Percentiles rank a stretch among this genome's conserved stretches.
Conservation (phyloP, 2,888 invertebrate genomes). For the Mimas tiliae region DNA sequence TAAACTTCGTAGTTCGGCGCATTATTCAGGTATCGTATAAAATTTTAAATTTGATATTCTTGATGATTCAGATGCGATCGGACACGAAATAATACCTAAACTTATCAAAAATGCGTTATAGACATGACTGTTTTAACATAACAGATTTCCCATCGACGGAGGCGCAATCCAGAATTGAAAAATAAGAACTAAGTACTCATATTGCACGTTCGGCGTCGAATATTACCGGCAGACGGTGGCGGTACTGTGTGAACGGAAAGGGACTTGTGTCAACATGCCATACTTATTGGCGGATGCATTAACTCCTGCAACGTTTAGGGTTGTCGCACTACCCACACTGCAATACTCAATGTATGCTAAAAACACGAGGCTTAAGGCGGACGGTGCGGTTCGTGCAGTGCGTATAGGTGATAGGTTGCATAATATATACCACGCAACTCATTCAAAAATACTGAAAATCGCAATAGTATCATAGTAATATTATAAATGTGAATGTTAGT, state of each 20-base stretch:
- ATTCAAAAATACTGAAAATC: too few relatives aligned
- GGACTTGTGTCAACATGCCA: slow-evolving; percentile 8
- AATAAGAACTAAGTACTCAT: background rate
- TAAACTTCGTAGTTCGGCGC: too few relatives aligned
- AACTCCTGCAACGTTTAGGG: slow-evolving; percentile 3
- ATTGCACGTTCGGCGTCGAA: background rate
- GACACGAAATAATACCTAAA: background rate
- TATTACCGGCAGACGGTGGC: background rate
- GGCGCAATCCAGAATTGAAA: background rate
- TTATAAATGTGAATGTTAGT: too few relatives aligned
- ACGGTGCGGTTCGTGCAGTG: too few relatives aligned
- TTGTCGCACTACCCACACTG: background rate
- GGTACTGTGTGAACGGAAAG: slow-evolving; percentile 13
- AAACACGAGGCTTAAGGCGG: background rate
- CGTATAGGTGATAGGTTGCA: too few relatives aligned
- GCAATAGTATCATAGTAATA: too few relatives aligned
- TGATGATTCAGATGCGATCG: too few relatives aligned
- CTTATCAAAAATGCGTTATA: background rate
- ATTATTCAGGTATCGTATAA: too few relatives aligned
- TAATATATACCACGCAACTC: too few relatives aligned
- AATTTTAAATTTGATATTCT: too few relatives aligned
- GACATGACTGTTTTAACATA: too few relatives aligned
- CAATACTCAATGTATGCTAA: background rate
- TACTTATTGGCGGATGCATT: slow-evolving; percentile 21
- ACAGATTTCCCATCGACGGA: too few relatives aligned